Evolutionary conservation across 35 echinoderm and acorn worm species (phyloP).

Genomic region (Holothuria glaberrima): DNA sequence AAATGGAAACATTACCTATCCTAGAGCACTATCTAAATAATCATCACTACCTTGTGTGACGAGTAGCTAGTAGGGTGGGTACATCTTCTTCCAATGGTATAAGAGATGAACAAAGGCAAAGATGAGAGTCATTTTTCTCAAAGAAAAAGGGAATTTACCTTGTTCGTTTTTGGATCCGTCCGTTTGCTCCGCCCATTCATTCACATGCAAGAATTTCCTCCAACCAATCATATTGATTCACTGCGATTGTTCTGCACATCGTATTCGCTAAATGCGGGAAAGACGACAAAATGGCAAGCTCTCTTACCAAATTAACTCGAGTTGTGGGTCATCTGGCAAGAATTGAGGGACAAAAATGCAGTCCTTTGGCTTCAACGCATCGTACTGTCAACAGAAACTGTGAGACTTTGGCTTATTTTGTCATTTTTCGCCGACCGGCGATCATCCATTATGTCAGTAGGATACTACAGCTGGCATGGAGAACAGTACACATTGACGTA

Average conservation of each 20-base stretch:
- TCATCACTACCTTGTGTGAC: no score
- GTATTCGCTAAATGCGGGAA: constrained; percentile 31
- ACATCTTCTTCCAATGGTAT: no score
- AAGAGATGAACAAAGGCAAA: no score
- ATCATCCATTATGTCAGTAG: no score
- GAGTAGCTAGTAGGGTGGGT: no score
- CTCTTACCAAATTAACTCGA: constrained; percentile 79
- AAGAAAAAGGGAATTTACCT: no score
- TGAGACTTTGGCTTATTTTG: constrained; percentile 32
- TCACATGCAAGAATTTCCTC: constrained; percentile 18
- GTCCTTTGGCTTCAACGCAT: constrained; percentile 18
- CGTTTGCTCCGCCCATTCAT: neutral
- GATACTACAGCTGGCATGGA: neutral
- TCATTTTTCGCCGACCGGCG: no score
- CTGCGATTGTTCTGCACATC: neutral
- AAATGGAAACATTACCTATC: no score
- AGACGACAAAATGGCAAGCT: constrained; percentile 77
- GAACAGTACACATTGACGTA: neutral
- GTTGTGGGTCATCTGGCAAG: constrained; percentile 56
- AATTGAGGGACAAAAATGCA: constrained; percentile 49
- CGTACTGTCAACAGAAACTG: constrained; percentile 59
- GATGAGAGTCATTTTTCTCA: no score
- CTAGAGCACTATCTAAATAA: no score
- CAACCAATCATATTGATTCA: constrained; percentile 29
- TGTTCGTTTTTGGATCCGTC: no score